phyloP scores from a whole-genome alignment of 2,113 vertebrate species.

The Semnornis frantzii region DNA sequence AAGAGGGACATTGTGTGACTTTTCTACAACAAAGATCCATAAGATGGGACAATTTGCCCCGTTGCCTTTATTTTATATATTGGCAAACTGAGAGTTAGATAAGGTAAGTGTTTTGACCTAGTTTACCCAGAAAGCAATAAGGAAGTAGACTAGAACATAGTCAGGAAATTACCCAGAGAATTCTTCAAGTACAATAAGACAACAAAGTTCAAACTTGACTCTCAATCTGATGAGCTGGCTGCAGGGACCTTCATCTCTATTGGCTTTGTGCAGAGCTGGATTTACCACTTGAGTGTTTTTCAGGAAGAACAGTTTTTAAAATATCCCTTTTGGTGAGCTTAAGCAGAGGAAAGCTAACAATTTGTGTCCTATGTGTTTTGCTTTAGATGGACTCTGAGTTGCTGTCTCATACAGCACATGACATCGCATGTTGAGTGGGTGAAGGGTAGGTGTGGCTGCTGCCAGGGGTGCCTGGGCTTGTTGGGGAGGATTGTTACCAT shows the following conservation, averaged over 20 bases:
- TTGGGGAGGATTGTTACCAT: conserved; percentile 17
- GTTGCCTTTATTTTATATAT: background rate
- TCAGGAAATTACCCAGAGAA: conserved; percentile 15
- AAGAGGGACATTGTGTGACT: background rate
- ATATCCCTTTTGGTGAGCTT: background rate
- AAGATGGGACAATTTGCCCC: background rate
- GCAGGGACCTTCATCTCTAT: background rate
- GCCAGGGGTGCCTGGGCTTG: conserved; percentile 41
- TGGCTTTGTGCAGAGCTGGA: background rate
- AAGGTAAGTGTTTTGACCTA: background rate
- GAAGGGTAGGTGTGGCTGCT: background rate
- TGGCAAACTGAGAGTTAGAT: background rate
- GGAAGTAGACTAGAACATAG: conserved; percentile 49
- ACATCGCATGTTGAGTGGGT: background rate
- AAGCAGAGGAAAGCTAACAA: background rate
- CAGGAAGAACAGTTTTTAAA: background rate
- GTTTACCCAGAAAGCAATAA: conserved; percentile 7
- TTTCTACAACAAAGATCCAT: background rate
- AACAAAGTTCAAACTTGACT: background rate
- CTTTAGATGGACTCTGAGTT: background rate
- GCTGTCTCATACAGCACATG: background rate
- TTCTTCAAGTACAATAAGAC: background rate
- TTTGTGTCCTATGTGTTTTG: background rate
- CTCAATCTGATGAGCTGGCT: background rate
- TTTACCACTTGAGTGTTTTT: background rate